Percentiles rank a stretch among this genome's conserved stretches.
Conservation (phyloP, 2,113 vertebrate species). For the Atrichornis clamosus region DNA sequence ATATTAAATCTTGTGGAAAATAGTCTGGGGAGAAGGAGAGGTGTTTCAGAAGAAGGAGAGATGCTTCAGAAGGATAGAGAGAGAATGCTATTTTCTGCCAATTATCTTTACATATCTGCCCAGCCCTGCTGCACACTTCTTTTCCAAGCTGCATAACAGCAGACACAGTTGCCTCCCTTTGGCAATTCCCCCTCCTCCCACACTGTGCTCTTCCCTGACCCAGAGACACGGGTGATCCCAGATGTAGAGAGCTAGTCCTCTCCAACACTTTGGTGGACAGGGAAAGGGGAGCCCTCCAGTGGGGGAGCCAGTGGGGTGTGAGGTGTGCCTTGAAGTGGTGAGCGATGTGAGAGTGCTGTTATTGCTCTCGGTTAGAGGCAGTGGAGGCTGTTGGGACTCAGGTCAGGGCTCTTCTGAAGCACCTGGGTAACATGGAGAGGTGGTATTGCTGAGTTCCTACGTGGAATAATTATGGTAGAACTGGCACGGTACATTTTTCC, state of each 20-base stretch:
- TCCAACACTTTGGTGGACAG: neutral
- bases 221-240: neutral
- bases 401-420: neutral
- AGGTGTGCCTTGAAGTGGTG: rapidly evolving
- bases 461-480: neutral
- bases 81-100: neutral
- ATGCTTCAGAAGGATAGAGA: neutral
- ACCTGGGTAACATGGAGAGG: neutral
- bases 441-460: neutral
- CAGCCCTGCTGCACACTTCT: neutral
- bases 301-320: rapidly evolving
- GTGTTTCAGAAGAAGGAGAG: neutral
- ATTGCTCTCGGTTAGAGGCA: neutral
- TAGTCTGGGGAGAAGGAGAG: neutral
- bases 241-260: rapidly evolving
- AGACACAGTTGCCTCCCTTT: neutral
- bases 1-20: neutral
- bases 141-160: neutral
- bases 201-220: neutral
- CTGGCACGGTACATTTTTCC: neutral
- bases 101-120: neutral
- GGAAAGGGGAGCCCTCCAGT: neutral
- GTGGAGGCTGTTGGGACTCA: neutral
- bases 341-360: neutral
- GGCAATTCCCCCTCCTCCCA: neutral